phyloP scores from a whole-genome alignment of 2,113 vertebrate genomes.

The Semnornis frantzii region DNA sequence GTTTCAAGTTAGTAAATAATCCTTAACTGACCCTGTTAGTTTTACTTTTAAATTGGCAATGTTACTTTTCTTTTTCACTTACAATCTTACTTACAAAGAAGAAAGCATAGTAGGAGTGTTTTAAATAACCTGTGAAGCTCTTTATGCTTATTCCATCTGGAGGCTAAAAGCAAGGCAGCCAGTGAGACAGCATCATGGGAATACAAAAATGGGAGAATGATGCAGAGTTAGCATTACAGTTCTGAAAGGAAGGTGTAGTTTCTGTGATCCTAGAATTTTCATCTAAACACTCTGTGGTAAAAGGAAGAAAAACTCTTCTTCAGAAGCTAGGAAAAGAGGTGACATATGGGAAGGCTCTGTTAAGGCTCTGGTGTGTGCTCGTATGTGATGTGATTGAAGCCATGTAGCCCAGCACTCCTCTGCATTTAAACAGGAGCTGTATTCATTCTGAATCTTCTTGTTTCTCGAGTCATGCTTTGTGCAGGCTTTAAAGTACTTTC shows the following conservation, averaged over 20 bases:
- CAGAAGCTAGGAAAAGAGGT: not conserved
- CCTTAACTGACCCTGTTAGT: not conserved
- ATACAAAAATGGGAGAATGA: not conserved
- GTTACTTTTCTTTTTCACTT: not conserved
- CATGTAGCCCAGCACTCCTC: not conserved
- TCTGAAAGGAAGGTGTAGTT: not conserved
- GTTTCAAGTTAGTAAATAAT: not conserved
- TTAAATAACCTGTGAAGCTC: not conserved
- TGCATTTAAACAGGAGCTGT: not conserved
- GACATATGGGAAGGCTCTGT: not conserved
- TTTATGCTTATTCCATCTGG: not conserved
- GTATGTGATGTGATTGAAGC: not conserved
- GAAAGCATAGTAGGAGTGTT: not conserved
- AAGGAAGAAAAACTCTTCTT: not conserved
- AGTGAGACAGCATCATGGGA: not conserved
- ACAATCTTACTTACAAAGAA: not conserved
- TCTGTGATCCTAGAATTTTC: not conserved
- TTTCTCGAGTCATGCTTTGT: not conserved
- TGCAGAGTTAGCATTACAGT: not conserved
- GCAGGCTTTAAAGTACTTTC: not conserved
- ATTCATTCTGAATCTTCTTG: not conserved
- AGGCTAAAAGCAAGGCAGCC: not conserved
- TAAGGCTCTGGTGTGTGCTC: not conserved
- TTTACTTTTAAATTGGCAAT: not conserved
- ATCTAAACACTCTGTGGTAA: not conserved